Evolutionary conservation across 2,113 vertebrate species (phyloP).

Genomic region (Pimephales promelas): DNA sequence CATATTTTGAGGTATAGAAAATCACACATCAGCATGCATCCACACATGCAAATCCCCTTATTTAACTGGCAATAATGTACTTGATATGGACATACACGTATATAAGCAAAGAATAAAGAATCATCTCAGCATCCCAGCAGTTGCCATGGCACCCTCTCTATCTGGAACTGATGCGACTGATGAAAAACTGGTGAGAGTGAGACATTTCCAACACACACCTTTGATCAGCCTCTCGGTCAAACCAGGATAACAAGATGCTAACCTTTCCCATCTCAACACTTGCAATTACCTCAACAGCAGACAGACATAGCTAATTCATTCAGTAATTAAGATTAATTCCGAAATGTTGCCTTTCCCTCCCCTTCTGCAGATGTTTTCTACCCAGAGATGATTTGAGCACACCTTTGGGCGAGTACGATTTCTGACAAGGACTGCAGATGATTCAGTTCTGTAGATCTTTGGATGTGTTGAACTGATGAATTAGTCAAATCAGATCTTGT

Average conservation of each 20-base stretch:
- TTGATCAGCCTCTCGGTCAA: conserved; percentile 53
- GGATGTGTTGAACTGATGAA: neutral
- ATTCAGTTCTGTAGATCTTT: neutral
- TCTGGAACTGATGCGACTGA: conserved; percentile 42
- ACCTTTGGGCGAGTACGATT: neutral
- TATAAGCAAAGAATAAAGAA: neutral
- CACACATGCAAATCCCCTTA: neutral
- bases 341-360: conserved; percentile 63
- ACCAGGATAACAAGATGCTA: conserved; percentile 29
- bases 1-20: neutral
- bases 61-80: neutral
- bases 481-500: neutral
- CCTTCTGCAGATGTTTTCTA: conserved; percentile 56
- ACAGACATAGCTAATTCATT: conserved; percentile 66
- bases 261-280: conserved; percentile 45
- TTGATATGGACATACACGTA: conserved; percentile 12
- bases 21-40: neutral
- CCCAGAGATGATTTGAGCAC: conserved; percentile 40
- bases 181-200: conserved; percentile 26
- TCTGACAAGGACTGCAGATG: neutral
- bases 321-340: conserved; percentile 66
- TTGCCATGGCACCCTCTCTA: conserved; percentile 54
- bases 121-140: conserved; percentile 10
- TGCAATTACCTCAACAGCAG: conserved; percentile 56
- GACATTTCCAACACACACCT: conserved; percentile 41